phyloP scores from a whole-genome alignment of 2,797 vertebrate species.

The Megaceryle alcyon region DNA sequence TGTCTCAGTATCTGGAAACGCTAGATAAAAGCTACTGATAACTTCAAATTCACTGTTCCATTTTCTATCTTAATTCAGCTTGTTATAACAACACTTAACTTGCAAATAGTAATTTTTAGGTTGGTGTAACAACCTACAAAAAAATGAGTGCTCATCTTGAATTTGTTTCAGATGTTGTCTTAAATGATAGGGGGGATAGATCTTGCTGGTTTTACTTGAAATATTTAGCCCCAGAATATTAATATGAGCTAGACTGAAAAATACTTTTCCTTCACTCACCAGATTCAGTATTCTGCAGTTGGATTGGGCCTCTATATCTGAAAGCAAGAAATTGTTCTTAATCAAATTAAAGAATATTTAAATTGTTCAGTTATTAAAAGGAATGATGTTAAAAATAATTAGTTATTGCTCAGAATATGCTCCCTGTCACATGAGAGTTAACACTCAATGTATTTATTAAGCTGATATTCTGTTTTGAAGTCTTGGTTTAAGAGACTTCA shows the following conservation, averaged over 20 bases:
- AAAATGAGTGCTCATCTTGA: neutral
- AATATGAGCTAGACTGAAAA: neutral
- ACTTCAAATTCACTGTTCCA: neutral
- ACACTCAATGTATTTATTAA: neutral
- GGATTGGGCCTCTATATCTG: neutral
- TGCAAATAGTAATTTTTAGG: neutral
- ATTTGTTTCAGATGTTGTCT: neutral
- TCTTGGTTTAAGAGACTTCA: neutral
- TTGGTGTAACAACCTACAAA: neutral
- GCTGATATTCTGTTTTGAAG: neutral
- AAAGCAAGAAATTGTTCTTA: neutral
- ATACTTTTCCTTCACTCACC: neutral
- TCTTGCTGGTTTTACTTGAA: neutral
- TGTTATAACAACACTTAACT: neutral
- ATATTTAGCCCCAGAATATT: neutral
- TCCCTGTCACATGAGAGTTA: neutral
- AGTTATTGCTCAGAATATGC: neutral
- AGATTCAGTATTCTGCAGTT: neutral
- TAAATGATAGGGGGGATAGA: neutral
- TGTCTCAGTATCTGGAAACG: neutral
- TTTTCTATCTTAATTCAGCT: neutral
- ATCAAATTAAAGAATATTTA: neutral
- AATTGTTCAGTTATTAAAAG: neutral
- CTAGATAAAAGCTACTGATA: neutral
- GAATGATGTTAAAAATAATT: neutral